Base-by-base conservation (phyloP, 2,797 vertebrate genomes). In the Crocodylus rhombifer region DNA sequence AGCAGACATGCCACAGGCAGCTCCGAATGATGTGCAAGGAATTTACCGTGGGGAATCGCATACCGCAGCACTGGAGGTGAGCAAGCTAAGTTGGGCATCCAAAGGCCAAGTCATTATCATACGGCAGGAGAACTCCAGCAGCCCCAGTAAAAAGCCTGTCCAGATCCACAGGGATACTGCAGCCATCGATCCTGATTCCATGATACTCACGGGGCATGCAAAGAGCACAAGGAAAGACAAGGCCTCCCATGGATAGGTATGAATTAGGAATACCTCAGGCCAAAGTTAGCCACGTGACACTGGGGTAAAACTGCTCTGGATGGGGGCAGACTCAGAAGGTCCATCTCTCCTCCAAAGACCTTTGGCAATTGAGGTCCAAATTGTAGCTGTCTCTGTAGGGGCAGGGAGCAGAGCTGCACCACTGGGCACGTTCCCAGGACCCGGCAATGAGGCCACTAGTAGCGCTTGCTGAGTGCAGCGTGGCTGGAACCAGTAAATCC, bases 41-140 rank as follows among this genome's bases (percentile, higher is more conserved):
- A 88, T 25, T 17, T 69, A 82, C 14, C 23, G 61, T 21, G 15
- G 42, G 6, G 33, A 26, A 26, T 61, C 20, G 30, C 16, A 11
- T 30, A 73, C 77, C 16, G 69, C 17, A 12, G 51, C 82, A 91
- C 78, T n/a, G 36, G 0, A 75, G 23, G 21, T 30, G 28, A 91
- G 21, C 61, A 78, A 85, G 60, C 0, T 33, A 23, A 42, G 67
- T 0, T 0, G 74, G 51, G 15, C 74, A 57, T 63, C 79, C 81
- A 82, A 61, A 73, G n/a, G 25, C 57, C 56, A 26, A 76, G 2
- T 56, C 64, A 42, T 42, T 76, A n/a, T 25, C 28, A 25, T 23
- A 15, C 55, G 91, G 77, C 13, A 26, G 0, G 0, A 13, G 55
- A 65, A 78, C 42, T 80, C 21, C 89, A 69, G 69, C 1, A 0